Evolutionary conservation across 2,113 vertebrate species (phyloP), one percentile per base, ranked within the genome.

Genomic region (Sinocyclocheilus maitianheensis): DNA sequence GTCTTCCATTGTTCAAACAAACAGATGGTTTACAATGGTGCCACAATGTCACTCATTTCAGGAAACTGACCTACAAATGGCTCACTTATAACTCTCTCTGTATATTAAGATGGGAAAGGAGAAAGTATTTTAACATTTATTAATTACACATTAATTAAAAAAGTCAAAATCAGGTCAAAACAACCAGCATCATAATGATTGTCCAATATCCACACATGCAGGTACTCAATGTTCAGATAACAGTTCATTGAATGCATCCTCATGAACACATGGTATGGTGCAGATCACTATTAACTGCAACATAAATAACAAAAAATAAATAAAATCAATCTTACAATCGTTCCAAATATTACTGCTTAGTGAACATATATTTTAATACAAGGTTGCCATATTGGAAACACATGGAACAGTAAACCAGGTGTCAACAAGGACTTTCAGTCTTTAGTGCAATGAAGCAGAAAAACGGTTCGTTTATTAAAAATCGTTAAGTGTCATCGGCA

Each of bases 401-500:
- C 26, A 69, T 22, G 13, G 37, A 53, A 8, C 46, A 71, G 74
- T 77, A 51, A 67, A 65, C 76, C 14, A 18, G 79, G n/a, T 65
- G 40, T 67, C 43, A 81, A 67, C 7, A 77, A 58, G 58, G 71
- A 53, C 84, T 74, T 71, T 53, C 43, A 43, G 11, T 14, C 43
- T 22, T 62, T 10, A 14, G 63, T 26, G 51, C 74, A 58, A 81
- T 14, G 62, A 87, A 84, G 71, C n/a, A 84, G 7, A 62, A 71
- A 67, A 81, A 67, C 62, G 26, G 62, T 18, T 81, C 2, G 26
- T 30, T 67, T 81, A 30, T 67, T 26, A 48, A 81, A 67, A 48
- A 43, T 18, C 65, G 5, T 16, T 14, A 30, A 43, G 18, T 43
- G 5, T 43, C 37, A 43, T 43, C 3, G 2, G 3, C 37, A 78